Percentiles rank a stretch among this genome's conserved stretches.
These are phyloP conservation scores for Drosophila chauvacae DNA, from an alignment of 1,140 invertebrate genomes.

Conservation along the genomic window DNA sequence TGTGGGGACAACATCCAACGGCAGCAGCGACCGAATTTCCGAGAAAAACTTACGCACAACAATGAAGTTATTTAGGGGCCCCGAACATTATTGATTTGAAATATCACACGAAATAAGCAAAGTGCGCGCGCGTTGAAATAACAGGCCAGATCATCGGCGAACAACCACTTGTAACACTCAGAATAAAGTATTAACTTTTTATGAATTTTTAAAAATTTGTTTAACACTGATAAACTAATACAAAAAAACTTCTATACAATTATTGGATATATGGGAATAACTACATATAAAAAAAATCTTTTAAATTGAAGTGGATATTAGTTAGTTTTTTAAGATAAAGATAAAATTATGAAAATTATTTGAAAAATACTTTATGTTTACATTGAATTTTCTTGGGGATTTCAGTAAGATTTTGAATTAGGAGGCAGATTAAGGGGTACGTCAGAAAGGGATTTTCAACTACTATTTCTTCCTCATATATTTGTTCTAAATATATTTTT, in stretches of 20 bases:
- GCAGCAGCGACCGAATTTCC: conserved; percentile 58
- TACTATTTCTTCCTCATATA: neutral
- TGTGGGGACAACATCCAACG: conserved; percentile 12
- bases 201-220: neutral
- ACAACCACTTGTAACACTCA: neutral
- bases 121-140: conserved; percentile 68
- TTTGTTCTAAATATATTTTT: neutral
- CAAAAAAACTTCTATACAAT: no score
- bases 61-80: conserved; percentile 79
- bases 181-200: neutral
- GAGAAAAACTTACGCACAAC: conserved; percentile 74
- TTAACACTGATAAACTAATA: neutral
- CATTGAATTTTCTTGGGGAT: no score
- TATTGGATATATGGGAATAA: no score
- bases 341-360: no score
- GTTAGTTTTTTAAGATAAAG: no score
- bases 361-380: no score
- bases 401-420: no score
- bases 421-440: no score
- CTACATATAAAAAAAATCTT: neutral
- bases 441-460: no score
- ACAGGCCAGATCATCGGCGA: conserved; percentile 59
- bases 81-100: conserved; percentile 76
- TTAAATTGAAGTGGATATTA: no score
- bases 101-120: conserved; percentile 66